phyloP scores from a whole-genome alignment of 2,113 vertebrate species.

The Actinemys pallida region DNA sequence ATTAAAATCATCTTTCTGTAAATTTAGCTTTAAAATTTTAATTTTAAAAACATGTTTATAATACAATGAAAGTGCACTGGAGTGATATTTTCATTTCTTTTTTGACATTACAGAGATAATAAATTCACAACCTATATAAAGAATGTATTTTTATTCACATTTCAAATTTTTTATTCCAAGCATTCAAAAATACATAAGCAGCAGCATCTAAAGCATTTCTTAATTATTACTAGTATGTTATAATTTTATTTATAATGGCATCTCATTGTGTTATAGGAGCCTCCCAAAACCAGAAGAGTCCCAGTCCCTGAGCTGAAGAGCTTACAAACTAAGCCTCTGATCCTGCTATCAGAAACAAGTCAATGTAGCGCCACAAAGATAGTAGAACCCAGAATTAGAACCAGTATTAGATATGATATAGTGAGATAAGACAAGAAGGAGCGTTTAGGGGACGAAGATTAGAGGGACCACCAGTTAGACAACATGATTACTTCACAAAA shows the following conservation, averaged over 20 bases:
- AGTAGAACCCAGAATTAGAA: neutral
- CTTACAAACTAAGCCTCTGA: neutral
- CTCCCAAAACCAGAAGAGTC: neutral
- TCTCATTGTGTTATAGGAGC: neutral
- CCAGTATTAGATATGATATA: neutral
- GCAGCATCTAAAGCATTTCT: fast-evolving
- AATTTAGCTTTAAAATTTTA: neutral
- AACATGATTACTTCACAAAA: neutral
- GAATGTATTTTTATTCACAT: neutral
- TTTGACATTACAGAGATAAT: neutral
- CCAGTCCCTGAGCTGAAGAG: neutral
- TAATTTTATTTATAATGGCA: neutral
- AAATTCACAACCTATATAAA: neutral
- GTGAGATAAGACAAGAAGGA: neutral
- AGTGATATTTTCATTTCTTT: neutral
- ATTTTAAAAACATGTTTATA: neutral
- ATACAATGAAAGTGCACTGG: neutral
- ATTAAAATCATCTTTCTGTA: fast-evolving
- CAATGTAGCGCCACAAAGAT: neutral
- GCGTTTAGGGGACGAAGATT: neutral
- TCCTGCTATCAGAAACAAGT: neutral
- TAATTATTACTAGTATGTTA: neutral
- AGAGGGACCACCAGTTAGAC: neutral
- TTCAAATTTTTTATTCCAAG: neutral
- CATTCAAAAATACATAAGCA: neutral